Evolutionary conservation across 2,888 invertebrate species (phyloP).

Genomic region (Caenorhabditis virilis): DNA sequence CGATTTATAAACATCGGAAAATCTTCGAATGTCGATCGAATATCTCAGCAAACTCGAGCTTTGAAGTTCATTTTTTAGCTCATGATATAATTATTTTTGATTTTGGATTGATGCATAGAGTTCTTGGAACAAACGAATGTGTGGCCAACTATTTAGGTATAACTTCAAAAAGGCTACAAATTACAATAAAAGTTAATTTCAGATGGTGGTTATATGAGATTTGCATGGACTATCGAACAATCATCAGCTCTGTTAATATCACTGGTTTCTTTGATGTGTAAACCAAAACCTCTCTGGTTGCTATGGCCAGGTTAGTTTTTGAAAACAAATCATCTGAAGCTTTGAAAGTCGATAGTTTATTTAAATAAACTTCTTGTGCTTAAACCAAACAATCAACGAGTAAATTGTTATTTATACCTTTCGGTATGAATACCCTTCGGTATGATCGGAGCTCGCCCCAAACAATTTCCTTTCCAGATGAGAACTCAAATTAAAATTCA

Average conservation of each 20-base stretch:
- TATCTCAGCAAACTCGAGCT: slow-evolving; percentile 51
- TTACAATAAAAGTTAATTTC: slow-evolving; percentile 32
- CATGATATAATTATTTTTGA: slow-evolving; percentile 68
- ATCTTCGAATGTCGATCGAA: slow-evolving; percentile 63
- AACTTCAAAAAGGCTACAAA: slow-evolving; percentile 28
- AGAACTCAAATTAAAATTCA: background rate
- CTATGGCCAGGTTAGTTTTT: slow-evolving; percentile 62
- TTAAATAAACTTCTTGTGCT: no score
- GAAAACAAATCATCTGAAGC: background rate
- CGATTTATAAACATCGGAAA: slow-evolving; percentile 53
- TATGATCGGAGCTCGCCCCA: no score
- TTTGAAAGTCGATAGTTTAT: slow-evolving; percentile 1
- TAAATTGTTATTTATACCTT: no score
- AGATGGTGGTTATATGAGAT: slow-evolving; percentile 67
- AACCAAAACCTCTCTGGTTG: slow-evolving; percentile 57
- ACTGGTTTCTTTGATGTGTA: slow-evolving; percentile 47
- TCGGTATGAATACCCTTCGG: no score
- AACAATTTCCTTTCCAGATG: background rate
- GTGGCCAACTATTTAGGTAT: slow-evolving; percentile 67
- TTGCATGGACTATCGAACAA: slow-evolving; percentile 63
- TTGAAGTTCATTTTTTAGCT: slow-evolving; percentile 55
- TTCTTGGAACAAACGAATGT: slow-evolving; percentile 67
- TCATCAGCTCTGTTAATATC: slow-evolving; percentile 53
- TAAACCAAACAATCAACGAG: no score
- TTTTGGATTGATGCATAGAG: slow-evolving; percentile 66